phyloP scores from a whole-genome alignment of 2,888 invertebrate species.

The Salpingus planirostris region DNA sequence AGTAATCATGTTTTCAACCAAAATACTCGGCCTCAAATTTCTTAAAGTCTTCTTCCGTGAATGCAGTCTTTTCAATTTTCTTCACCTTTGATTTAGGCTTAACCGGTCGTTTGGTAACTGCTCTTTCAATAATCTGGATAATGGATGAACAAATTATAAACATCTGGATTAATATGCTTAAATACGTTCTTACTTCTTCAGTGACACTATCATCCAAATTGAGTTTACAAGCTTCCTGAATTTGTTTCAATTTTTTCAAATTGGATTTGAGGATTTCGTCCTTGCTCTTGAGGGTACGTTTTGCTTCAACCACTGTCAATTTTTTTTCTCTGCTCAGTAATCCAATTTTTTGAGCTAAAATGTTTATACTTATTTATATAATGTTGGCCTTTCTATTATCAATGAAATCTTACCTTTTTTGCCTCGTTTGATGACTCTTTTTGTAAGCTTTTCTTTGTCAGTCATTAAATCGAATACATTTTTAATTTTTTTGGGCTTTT shows the following conservation, averaged over 20 bases:
- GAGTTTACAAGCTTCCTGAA: conserved; percentile 27
- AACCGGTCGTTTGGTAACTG: conserved; percentile 44
- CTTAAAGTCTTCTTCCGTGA: conserved; percentile 60
- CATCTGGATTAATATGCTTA: no score
- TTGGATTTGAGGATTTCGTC: conserved; percentile 32
- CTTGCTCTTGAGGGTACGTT: neutral
- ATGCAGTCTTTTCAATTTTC: conserved; percentile 54
- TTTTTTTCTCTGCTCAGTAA: no score
- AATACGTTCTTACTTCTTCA: conserved; percentile 23
- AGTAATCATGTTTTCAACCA: conserved; percentile 33
- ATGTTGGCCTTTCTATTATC: no score
- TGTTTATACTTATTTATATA: no score
- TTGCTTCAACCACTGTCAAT: neutral
- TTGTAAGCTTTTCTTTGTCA: no score
- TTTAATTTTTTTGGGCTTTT: no score
- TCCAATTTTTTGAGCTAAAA: no score
- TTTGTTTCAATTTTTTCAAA: conserved; percentile 29
- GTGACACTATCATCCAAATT: conserved; percentile 30
- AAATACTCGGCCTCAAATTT: conserved; percentile 58
- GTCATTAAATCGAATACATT: no score
- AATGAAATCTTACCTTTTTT: no score
- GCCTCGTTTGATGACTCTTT: no score
- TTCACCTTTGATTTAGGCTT: no score
- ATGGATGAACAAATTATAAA: no score
- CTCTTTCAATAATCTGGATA: conserved; percentile 50